Evolutionary conservation across 2,113 vertebrate genomes (phyloP), one percentile per base, ranked within the genome.

Genomic region (human (Homo sapiens)): DNA sequence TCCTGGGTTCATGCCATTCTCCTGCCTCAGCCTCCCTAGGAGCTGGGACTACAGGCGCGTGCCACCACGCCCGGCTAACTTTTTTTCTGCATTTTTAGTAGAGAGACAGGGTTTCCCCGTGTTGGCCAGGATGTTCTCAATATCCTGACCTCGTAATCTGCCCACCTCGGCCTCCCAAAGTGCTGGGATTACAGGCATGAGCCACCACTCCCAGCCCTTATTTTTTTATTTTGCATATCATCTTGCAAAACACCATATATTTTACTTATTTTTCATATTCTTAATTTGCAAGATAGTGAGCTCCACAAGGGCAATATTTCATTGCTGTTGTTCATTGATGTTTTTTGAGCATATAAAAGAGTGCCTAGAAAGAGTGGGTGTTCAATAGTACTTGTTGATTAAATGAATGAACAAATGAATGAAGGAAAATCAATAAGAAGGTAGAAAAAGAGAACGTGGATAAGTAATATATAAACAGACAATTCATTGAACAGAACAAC

Each of bases 381-480:
- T 40, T 90, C 45, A 78, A 27, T 2, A 90, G 48, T 83, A 16
- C 1, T 86, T 81, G 13, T 76, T 66, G 64, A 92, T 90, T 95
- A 73, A 87, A 38, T 89, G 20, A 96, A 84, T 75, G 27, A 93
- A 93, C 79, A 40, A 68, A n/a, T 57, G 45, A 66, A 83, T 82
- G 35, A 72, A 38, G 10, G 35, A 76, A 86, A 96, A 79, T 61
- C 45, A 80, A 8, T 90, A 89, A 32, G 87, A n/a, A 84, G 88
- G 76, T 48, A 48, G 30, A 70, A 90, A 89, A 88, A 57, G 9
- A 80, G 52, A 78, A 76, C 78, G 14, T 87, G 12, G 16, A 1
- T 30, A 95, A 45, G 10, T 92, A 11, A 55, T 81, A 83, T 20
- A 59, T 64, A 64, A 93, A 72, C 11, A 68, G 40, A 59, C 11